phyloP scores from a whole-genome alignment of 2,888 invertebrate genomes.

The Rhingia campestris region DNA sequence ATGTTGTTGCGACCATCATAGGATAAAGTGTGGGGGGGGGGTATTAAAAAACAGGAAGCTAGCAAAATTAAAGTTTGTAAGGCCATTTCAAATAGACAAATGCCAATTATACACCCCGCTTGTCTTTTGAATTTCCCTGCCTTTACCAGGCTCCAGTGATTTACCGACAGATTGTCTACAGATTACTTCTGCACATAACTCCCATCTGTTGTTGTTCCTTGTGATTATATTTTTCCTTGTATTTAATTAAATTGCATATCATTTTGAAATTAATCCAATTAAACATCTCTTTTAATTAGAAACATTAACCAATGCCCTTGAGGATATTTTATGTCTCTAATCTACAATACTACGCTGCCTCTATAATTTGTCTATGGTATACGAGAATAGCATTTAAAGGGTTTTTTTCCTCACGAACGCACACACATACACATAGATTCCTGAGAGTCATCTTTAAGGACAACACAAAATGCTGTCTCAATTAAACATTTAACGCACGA shows the following conservation, averaged over 20 bases:
- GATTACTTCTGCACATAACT: not conserved
- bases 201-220: conserved; percentile 5
- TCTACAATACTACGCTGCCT: conserved; percentile 17
- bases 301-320: conserved; percentile 46
- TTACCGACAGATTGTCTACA: conserved; percentile 3
- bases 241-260: conserved; percentile 54
- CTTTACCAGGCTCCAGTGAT: not conserved
- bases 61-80: not conserved
- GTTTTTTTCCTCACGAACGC: conserved; percentile 9
- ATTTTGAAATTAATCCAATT: conserved; percentile 65
- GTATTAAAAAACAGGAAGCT: not conserved
- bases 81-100: no score
- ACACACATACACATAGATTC: not conserved
- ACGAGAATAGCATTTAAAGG: conserved; percentile 13
- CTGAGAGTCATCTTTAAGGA: conserved; percentile 23
- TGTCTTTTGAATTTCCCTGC: not conserved
- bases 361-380: conserved; percentile 41
- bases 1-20: not conserved
- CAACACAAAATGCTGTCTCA: conserved; percentile 29
- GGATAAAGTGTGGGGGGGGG: not conserved
- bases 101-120: no score
- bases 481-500: conserved; percentile 57
- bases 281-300: conserved; percentile 57
- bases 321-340: conserved; percentile 35
- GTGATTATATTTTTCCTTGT: conserved; percentile 22